Evolutionary conservation across 23 tunicate genomes (phyloP).

Genomic region (Phallusia fumigata): DNA sequence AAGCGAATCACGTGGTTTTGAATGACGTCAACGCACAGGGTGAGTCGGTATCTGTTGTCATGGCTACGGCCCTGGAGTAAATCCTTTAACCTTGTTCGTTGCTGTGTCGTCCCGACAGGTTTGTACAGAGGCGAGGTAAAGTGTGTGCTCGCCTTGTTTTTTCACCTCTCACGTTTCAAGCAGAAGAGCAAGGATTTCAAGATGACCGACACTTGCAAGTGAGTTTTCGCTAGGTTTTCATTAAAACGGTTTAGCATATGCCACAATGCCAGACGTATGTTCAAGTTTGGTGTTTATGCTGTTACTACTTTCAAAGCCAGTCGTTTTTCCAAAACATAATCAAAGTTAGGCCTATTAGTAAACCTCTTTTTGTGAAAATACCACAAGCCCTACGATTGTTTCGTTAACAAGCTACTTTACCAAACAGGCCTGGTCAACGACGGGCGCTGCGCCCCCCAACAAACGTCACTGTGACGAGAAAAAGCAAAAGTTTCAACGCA

Average conservation of each 20-base stretch:
- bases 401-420: background rate
- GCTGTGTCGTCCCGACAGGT: conserved; percentile 19
- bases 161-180: conserved; percentile 53
- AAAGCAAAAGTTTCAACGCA: conserved; percentile 84
- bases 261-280: no score
- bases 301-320: no score
- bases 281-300: no score
- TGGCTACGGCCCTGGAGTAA: background rate
- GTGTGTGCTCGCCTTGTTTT: conserved; percentile 58
- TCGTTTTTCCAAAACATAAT: no score
- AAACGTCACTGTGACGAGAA: conserved; percentile 45
- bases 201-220: conserved; percentile 51
- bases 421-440: conserved; percentile 34
- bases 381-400: no score
- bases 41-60: background rate
- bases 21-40: conserved; percentile 63
- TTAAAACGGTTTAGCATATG: no score
- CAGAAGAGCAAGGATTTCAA: conserved; percentile 49
- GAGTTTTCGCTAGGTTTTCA: background rate
- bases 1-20: conserved; percentile 41
- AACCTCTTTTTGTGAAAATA: no score
- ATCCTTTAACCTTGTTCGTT: no score
- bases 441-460: conserved; percentile 74
- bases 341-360: no score
- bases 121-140: conserved; percentile 47